Percentiles rank a stretch among this genome's conserved stretches.
Conservation (phyloP, 2,113 vertebrate genomes). For the Uria lomvia region DNA sequence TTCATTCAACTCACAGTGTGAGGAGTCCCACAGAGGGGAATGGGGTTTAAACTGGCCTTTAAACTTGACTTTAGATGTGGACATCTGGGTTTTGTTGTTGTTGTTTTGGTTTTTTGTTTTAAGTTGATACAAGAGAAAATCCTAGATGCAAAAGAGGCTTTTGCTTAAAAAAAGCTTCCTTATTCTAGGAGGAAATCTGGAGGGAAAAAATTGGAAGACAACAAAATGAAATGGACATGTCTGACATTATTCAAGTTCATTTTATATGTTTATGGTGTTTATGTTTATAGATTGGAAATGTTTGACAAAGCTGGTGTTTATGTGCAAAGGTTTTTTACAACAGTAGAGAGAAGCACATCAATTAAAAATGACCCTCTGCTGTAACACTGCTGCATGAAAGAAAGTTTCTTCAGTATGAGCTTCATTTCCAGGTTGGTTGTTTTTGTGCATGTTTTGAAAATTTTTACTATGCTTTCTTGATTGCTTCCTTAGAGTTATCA, state of each 20-base stretch:
- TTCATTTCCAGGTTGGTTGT: not conserved
- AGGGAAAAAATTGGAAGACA: not conserved
- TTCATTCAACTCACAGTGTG: not conserved
- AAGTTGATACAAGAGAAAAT: not conserved
- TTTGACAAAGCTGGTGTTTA: not conserved
- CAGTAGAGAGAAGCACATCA: not conserved
- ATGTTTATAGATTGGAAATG: not conserved
- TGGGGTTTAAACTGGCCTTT: not conserved
- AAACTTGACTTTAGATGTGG: not conserved
- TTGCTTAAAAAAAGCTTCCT: not conserved
- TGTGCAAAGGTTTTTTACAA: not conserved
- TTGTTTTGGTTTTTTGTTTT: not conserved
- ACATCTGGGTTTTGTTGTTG: not conserved
- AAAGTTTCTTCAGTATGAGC: not conserved
- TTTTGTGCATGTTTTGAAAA: not conserved
- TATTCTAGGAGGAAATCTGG: not conserved
- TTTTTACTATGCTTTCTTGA: not conserved
- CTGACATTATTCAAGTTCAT: not conserved
- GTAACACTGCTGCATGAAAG: not conserved
- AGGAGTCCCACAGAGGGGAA: not conserved
- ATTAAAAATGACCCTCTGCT: not conserved
- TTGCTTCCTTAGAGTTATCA: not conserved
- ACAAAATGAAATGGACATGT: not conserved
- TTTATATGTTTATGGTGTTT: not conserved
- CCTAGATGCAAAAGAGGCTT: not conserved